Base-by-base conservation (phyloP, 2,113 vertebrate species). In the Esox niger region DNA sequence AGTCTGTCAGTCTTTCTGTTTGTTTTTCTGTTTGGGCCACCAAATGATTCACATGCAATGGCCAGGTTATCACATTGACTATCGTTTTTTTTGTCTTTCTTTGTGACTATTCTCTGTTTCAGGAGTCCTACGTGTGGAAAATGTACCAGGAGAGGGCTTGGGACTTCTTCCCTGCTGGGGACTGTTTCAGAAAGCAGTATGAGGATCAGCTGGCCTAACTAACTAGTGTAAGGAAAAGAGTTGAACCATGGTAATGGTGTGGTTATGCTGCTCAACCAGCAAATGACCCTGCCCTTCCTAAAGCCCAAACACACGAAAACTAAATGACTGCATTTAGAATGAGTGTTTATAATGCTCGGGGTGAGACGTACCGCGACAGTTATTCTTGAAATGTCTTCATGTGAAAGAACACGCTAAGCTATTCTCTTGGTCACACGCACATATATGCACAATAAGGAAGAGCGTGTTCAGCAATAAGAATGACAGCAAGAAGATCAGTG, bases 51-150 rank as follows among this genome's bases (percentile, higher is more conserved):
- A 15, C 7, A 4, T 35, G 11, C 2, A 4, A 13, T 30, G 2
- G 27, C 29, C 13, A 2, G 30, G 4, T 11, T 43, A 57, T 49
- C 68, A 15, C 32, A 43, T 23, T 62, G 52, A 1, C 31, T 15
- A 15, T 25, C 35, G 60, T 20, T 33, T 21, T 2, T 21, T 13
- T 55, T 25, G 26, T 15, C 43, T 43, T 15, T 21, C 46, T 52
- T 9, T 17, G 23, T 27, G 27, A 0, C 10, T 33, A 6, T 74
- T 0, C 1, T 69, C 3, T 63, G 38, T 79, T 72, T 73, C 59
- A 92, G 90, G 90, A 92, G 83, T 92, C 90, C 0, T 91, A 91
- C 5, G 91, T 92, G 57, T 92, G 91, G 91, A 92, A 92, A 80
- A 91, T 92, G 91, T 92, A 92, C 82, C 91, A 92, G 79, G 91